These are phyloP conservation scores for Clavelina lepadiformis DNA, from an alignment of 23 tunicate species.

Conservation along the genomic window DNA sequence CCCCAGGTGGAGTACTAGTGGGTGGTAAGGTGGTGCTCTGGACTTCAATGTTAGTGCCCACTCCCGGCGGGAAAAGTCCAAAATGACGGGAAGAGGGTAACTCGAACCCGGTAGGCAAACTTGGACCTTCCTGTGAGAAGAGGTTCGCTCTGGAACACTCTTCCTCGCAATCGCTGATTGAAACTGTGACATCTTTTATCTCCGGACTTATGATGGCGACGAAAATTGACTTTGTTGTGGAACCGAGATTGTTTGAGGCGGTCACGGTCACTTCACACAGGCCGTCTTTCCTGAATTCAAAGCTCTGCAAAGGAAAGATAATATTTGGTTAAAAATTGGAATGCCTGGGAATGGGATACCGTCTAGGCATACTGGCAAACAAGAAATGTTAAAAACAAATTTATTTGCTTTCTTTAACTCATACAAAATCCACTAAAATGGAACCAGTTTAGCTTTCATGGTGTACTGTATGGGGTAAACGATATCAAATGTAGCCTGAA, in stretches of 20 bases:
- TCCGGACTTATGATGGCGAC: conserved; percentile 16
- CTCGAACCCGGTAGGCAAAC: background rate
- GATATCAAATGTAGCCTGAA: no score
- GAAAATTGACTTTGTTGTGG: background rate
- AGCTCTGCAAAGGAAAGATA: conserved; percentile 6
- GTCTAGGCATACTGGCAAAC: no score
- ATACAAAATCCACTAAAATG: no score
- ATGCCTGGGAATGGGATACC: no score
- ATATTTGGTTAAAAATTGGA: no score
- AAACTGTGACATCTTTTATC: conserved; percentile 11
- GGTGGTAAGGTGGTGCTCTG: background rate
- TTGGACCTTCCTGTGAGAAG: background rate
- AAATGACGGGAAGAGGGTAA: background rate
- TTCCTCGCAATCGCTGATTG: conserved; percentile 1
- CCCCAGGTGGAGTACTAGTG: background rate
- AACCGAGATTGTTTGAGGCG: conserved; percentile 22
- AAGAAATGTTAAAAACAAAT: no score
- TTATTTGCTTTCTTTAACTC: no score
- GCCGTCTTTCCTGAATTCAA: conserved; percentile 4
- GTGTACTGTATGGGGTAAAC: no score
- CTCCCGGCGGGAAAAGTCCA: conserved; percentile 12
- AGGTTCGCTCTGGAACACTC: background rate
- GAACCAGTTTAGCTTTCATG: no score
- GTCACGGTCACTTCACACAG: conserved; percentile 24
- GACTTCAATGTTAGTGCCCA: background rate